Conservation (phyloP, 2,113 vertebrate genomes). For the Vireo altiloquus region DNA sequence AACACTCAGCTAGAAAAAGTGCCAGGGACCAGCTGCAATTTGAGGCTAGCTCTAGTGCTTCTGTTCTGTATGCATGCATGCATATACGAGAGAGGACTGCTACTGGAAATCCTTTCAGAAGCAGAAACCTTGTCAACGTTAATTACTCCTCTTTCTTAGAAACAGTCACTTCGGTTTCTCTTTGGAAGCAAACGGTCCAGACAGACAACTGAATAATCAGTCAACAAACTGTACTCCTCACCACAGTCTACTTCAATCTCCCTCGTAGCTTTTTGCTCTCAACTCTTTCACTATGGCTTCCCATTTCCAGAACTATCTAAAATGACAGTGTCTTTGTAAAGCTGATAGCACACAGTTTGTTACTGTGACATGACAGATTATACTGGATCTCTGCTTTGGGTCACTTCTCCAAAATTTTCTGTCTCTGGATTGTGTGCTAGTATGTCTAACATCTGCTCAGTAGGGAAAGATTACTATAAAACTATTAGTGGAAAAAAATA, state of each 20-base stretch:
- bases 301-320: background rate
- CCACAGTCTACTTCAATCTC: background rate
- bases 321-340: background rate
- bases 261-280: background rate
- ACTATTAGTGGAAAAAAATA: background rate
- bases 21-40: background rate
- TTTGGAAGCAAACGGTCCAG: background rate
- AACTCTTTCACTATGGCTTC: background rate
- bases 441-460: background rate
- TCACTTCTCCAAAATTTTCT: background rate
- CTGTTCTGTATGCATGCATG: background rate
- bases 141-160: background rate
- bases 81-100: background rate
- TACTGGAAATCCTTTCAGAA: background rate
- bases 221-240: background rate
- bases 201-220: background rate
- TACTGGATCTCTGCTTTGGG: background rate
- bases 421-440: background rate
- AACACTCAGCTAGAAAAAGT: background rate
- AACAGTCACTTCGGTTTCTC: background rate
- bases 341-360: background rate
- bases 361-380: background rate
- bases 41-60: background rate
- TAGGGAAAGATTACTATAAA: background rate
- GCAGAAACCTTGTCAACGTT: background rate